Conservation (phyloP, 2,797 vertebrate species). For the Catostomus latipinnis region DNA sequence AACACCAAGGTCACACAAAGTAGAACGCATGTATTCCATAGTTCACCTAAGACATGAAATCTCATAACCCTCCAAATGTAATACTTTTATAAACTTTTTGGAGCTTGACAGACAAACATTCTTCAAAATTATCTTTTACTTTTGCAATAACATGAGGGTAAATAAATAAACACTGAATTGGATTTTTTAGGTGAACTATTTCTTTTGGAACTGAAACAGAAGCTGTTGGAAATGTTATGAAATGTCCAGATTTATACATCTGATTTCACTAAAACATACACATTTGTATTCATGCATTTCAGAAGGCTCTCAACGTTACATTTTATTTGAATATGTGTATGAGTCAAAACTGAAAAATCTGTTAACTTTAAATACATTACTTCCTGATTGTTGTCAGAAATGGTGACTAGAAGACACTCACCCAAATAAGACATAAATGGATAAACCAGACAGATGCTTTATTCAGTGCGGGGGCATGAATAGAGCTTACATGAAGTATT, state of each 20-base stretch:
- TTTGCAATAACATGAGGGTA: too few relatives aligned
- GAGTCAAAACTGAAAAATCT: background rate
- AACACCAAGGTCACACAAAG: too few relatives aligned
- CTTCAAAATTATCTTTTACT: too few relatives aligned
- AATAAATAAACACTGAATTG: too few relatives aligned
- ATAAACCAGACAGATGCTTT: conserved; percentile 37
- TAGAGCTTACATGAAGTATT: conserved; percentile 16
- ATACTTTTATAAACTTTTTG: too few relatives aligned
- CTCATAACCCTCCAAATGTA: too few relatives aligned
- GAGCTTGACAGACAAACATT: too few relatives aligned
- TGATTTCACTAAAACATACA: background rate
- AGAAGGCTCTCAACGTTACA: background rate
- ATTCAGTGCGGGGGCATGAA: conserved; percentile 27
- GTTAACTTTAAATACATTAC: background rate
- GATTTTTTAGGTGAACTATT: too few relatives aligned
- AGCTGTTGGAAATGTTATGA: background rate
- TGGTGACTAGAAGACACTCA: background rate
- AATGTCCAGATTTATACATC: background rate
- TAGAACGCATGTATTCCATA: too few relatives aligned
- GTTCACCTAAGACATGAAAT: too few relatives aligned
- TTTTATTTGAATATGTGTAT: background rate
- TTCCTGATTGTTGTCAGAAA: background rate
- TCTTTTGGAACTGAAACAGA: background rate
- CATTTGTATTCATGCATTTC: background rate
- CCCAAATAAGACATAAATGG: background rate